These are phyloP conservation scores for Congeria kusceri DNA, from an alignment of 2,888 invertebrate species.

Conservation along the genomic window DNA sequence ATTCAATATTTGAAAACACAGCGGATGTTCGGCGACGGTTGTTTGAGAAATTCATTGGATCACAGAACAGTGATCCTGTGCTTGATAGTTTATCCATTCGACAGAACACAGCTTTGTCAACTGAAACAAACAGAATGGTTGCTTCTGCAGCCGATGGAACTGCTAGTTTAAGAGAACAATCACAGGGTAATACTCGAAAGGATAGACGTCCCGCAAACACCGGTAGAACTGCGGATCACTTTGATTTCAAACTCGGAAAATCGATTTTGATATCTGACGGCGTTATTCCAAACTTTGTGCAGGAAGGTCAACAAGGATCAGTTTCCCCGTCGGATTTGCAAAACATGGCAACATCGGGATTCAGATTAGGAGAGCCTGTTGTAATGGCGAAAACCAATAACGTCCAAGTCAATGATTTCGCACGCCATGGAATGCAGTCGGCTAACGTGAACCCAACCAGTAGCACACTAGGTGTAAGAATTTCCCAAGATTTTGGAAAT, in stretches of 20 bases:
- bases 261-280: slow-evolving; percentile 35
- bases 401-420: neutral
- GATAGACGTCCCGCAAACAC: neutral
- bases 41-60: slow-evolving; percentile 16
- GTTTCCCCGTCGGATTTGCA: slow-evolving; percentile 9
- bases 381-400: neutral
- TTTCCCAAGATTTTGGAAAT: slow-evolving; percentile 1
- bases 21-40: slow-evolving; percentile 2
- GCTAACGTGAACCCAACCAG: neutral
- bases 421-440: too few relatives aligned
- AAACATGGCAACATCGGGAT: slow-evolving; percentile 1
- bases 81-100: neutral
- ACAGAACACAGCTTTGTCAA: neutral
- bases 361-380: slow-evolving; percentile 26
- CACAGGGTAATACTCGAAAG: neutral
- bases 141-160: neutral
- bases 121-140: neutral
- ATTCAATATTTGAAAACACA: neutral
- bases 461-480: neutral
- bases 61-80: slow-evolving; percentile 1
- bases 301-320: neutral
- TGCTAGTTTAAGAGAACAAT: too few relatives aligned
- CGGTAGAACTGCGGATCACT: neutral
- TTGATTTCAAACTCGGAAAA: slow-evolving; percentile 26
- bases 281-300: slow-evolving; percentile 22